Evolutionary conservation across 2,888 invertebrate species (phyloP).

Genomic region (Petrophora chlorosata): DNA sequence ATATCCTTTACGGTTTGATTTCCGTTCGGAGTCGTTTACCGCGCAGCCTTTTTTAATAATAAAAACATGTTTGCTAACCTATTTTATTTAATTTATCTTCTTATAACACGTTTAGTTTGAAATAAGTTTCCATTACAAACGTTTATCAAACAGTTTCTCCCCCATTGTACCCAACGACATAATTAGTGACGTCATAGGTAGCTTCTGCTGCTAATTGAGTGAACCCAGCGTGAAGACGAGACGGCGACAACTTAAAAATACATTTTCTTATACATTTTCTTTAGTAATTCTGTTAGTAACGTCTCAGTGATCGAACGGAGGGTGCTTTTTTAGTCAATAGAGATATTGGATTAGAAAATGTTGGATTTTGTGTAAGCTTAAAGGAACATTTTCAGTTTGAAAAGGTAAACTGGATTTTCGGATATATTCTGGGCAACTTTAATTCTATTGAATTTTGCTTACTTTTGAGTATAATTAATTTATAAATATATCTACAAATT

Average conservation of each 20-base stretch:
- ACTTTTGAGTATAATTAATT: too few relatives aligned
- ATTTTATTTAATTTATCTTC: too few relatives aligned
- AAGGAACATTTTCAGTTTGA: too few relatives aligned
- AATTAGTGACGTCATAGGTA: constrained; percentile 57
- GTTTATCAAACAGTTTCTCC: neutral
- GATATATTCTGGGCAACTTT: too few relatives aligned
- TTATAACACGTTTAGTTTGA: neutral
- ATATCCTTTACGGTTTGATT: too few relatives aligned
- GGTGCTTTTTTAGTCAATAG: neutral
- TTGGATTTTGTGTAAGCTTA: neutral
- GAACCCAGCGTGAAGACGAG: constrained; percentile 64
- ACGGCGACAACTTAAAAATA: constrained; percentile 76
- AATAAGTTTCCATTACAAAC: neutral
- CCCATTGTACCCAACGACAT: constrained; percentile 27
- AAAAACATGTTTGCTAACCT: too few relatives aligned
- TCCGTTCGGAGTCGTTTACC: too few relatives aligned
- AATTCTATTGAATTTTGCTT: too few relatives aligned
- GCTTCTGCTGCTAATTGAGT: constrained; percentile 65
- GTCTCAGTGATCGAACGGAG: constrained; percentile 9
- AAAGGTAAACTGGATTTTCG: too few relatives aligned
- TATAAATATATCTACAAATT: too few relatives aligned
- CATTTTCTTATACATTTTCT: constrained; percentile 75
- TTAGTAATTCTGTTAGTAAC: constrained; percentile 58
- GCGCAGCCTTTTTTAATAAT: too few relatives aligned
- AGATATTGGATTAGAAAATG: too few relatives aligned